Evolutionary conservation across 92 coral and sea anemone genomes (phyloP), one percentile per base, ranked within the genome.

Genomic region (Palythoa caribaeorum): DNA sequence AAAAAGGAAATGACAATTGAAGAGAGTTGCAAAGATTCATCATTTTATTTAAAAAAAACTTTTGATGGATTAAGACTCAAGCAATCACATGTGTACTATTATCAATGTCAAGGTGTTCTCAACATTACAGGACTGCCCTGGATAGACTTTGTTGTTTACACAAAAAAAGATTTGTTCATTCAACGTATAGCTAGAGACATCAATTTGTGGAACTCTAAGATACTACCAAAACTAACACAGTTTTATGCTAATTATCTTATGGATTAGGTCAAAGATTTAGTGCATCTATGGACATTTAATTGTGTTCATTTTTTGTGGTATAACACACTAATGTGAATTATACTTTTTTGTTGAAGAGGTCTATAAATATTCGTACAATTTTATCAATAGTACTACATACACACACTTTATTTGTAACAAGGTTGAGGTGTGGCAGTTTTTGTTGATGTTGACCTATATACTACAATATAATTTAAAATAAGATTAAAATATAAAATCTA

Each of bases 221-320:
- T 57, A 57, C 65, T 57, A 57, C 65, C 65, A 57, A 57, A 57
- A 57, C 65, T 57, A 57, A 57, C 65, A 57, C 65, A 57, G 65
- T 14, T 57, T 57, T 57, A 57, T 57, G 65, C 65, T 57, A 57
- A 57, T 12, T 57, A 57, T 57, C 65, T 57, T 57, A 57, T 57
- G 65, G 65, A 57, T 57, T 57, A 57, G 65, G 65, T 15, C 65
- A 57, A 57, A 57, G 65, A 57, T 57, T 57, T 57, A 57, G 65
- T 57, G 65, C 65, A 57, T 57, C 65, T 57, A 57, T 57, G 20
- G 65, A 57, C 65, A 57, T 57, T 57, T 57, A 57, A 57, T 57
- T 57, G 65, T 57, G 65, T 57, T 57, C 65, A 57, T 12, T 57
- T 57, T 57, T 57, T 57, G 65, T 57, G 65, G 65, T 57, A 57